These are phyloP conservation scores for Tetraneura akinire DNA, from an alignment of 1,140 invertebrate species.

Conservation along the genomic window DNA sequence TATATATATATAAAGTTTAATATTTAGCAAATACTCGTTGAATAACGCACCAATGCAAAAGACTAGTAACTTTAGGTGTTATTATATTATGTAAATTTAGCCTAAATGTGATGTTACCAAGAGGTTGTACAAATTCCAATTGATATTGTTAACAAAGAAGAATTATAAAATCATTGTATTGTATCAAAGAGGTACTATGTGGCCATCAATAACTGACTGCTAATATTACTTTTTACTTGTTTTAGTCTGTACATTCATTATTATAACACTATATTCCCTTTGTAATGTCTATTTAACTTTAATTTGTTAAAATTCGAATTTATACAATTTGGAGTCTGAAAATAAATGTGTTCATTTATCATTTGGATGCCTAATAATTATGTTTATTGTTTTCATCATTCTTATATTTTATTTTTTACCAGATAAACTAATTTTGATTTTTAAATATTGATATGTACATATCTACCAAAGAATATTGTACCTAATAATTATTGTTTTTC, in stretches of 20 bases:
- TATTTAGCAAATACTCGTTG: slow-evolving; percentile 28
- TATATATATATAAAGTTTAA: slow-evolving; percentile 2
- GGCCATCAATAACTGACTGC: slow-evolving; percentile 33
- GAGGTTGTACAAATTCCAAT: slow-evolving; percentile 18
- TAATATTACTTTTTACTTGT: background rate
- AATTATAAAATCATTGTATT: slow-evolving; percentile 9
- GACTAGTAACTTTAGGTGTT: slow-evolving; percentile 36
- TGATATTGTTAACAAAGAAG: slow-evolving; percentile 5
- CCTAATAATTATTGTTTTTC: slow-evolving; percentile 31
- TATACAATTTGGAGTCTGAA: slow-evolving; percentile 49
- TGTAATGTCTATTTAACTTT: background rate
- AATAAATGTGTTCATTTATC: slow-evolving; percentile 34
- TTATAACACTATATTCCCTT: background rate
- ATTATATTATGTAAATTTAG: slow-evolving; percentile 33
- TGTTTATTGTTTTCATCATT: slow-evolving; percentile 25
- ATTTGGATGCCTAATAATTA: background rate
- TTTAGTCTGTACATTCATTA: slow-evolving; percentile 32
- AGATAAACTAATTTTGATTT: slow-evolving; percentile 13
- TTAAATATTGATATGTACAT: slow-evolving; percentile 7
- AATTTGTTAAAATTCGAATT: slow-evolving; percentile 40
- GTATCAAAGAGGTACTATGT: background rate
- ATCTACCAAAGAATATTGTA: slow-evolving; percentile 44
- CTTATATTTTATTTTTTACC: slow-evolving; percentile 30
- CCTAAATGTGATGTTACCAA: slow-evolving; percentile 42
- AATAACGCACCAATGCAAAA: slow-evolving; percentile 16